Evolutionary conservation across 2,113 vertebrate genomes (phyloP).

Genomic region (Passer montanus): DNA sequence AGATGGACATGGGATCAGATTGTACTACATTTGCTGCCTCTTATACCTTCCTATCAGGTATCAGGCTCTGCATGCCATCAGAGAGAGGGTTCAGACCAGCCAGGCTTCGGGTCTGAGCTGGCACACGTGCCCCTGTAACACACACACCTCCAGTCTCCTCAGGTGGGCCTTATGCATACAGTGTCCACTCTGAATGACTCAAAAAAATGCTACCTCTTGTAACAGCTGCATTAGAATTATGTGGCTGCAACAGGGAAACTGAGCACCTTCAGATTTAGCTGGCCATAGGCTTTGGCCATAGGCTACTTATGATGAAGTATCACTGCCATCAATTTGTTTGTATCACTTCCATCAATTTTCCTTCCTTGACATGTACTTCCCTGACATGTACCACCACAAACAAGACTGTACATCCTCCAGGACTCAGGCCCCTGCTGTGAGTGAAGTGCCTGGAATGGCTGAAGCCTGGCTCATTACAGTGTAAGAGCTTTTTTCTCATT

Average conservation of each 20-base stretch:
- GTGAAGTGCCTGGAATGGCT: neutral
- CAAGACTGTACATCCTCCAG: neutral
- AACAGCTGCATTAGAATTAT: neutral
- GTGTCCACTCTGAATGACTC: neutral
- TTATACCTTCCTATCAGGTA: neutral
- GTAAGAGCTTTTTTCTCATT: neutral
- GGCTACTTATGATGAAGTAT: neutral
- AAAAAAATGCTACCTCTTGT: neutral
- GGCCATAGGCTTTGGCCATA: neutral
- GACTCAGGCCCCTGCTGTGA: neutral
- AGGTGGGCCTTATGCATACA: neutral
- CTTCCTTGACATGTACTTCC: neutral
- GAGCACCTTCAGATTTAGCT: neutral
- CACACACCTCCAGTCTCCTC: neutral
- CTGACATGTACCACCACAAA: neutral
- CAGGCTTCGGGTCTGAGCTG: neutral
- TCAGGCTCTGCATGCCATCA: neutral
- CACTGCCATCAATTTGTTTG: neutral
- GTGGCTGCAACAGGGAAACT: neutral
- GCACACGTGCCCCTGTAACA: rapidly evolving
- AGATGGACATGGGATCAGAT: neutral
- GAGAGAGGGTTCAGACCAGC: neutral
- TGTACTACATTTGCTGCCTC: neutral
- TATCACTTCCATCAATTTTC: neutral
- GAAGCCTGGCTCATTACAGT: neutral